Evolutionary conservation across 2,888 invertebrate genomes (phyloP), one percentile per base, ranked within the genome.

Genomic region (Acanthoscelides obtectus): DNA sequence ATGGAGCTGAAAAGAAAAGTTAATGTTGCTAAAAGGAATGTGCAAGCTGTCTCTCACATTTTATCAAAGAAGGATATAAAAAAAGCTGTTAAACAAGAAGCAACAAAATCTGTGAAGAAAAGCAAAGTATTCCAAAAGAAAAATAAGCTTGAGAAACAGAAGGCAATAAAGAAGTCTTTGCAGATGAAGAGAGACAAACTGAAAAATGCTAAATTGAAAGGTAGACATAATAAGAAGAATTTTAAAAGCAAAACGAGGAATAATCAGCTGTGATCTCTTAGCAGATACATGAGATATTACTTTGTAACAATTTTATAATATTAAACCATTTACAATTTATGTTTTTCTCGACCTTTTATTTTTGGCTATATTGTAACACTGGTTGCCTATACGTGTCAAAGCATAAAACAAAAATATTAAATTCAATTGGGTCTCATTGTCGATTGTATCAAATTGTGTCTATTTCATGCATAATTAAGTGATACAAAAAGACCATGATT

Each of bases 41-140:
- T 79, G 81, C 67, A 77, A 81, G 78, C 79, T 76, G 75, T 77
- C 76, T 84, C 85, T 83, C 73, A 80, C 70, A 83, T 84, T 70
- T 82, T 85, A 69, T 87, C 89, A 0, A 91, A 91, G 81, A 92
- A 91, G 82, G 92, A 93, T 79, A 84, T 94, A 0, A 92, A 93
- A 79, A 90, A 87, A 78, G 86, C 90, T 74, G 87, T 93, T 8
- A 93, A 92, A 79, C 90, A 90, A 75, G 90, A 92, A 82, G 92
- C 93, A 0, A 88, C 92, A 0, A 91, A 92, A 79, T 90, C 91
- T 81, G 88, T 94, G 20, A 90, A 93, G 80, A 92, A 92, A 77
- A 94, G 93, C 81, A 94, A 92, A 87, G 89, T 90, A 0, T 94
- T 92, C 80, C 91, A 93, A 86, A 89, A 89, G 85, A 94, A 94